Evolutionary conservation across 2,113 vertebrate genomes (phyloP), one percentile per base, ranked within the genome.

Genomic region (Aythya baeri): DNA sequence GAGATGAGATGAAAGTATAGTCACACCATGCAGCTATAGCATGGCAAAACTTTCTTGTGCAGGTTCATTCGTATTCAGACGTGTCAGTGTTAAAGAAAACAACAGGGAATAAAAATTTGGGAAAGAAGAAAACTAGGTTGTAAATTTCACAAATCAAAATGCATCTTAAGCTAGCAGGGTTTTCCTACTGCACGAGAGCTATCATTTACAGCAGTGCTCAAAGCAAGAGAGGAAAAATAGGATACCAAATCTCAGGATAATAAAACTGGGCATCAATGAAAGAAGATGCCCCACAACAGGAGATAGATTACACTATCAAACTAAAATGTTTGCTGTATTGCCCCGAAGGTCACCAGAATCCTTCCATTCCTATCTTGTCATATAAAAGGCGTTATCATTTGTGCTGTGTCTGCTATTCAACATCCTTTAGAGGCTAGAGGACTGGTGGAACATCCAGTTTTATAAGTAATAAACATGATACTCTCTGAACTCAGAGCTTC

Each of bases 1-100:
- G 61, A 83, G n/a, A 62, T 8, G 78, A 96, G 93, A 96, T 93
- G 72, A 93, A 96, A 91, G 92, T 50, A 72, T 26, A 67, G 72
- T 25, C 90, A 90, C 70, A 1, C 65, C 70, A 21, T 0, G 26
- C 50, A 81, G 82, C 50, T 72, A 52, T 21, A 52, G 57, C 46
- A 41, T 15, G 59, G 88, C 46, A 78, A 73, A 89, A 32, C 7
- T 41, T 27, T 13, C 71, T 77, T 36, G 11, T 43, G 16, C 4
- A 22, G 32, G 43, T n/a, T 83, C 55, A 29, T 27, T 83, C 50
- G 23, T 44, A 34, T 7, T 26, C 79, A 90, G 57, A 61, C 7
- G 4, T 17, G n/a, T 15, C 21, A 49, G 31, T 25, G 43, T 41
- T 63, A 84, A 76, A 89, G 61, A 31, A n/a, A 80, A 80, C 9